Conservation (phyloP, 2,888 invertebrate species). For the Cataglyphis altisquamis region DNA sequence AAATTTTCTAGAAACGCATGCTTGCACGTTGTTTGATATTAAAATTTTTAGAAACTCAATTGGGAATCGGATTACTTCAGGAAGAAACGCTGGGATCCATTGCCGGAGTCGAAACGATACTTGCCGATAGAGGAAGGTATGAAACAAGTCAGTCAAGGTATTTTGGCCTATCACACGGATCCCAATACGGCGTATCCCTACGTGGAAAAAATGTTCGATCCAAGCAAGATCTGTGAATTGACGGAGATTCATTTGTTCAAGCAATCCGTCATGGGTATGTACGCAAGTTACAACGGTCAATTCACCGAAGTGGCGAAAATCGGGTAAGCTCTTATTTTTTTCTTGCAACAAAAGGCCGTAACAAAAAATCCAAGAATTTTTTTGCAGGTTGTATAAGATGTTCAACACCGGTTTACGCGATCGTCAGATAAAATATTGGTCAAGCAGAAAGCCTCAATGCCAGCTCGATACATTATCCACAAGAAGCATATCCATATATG, state of each 20-base stretch:
- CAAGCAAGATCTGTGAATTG: conserved; percentile 80
- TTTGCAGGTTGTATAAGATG: conserved; percentile 76
- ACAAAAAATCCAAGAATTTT: background rate
- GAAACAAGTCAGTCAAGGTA: conserved; percentile 75
- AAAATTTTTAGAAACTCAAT: conserved; percentile 71
- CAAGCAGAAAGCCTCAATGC: conserved; percentile 80
- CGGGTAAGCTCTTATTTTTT: conserved; percentile 72
- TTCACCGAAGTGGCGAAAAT: conserved; percentile 80
- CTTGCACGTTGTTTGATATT: background rate
- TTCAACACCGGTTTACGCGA: conserved; percentile 77
- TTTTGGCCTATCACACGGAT: conserved; percentile 81
- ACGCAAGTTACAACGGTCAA: conserved; percentile 77
- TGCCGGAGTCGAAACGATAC: conserved; percentile 76
- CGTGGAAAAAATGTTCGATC: conserved; percentile 78
- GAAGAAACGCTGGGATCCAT: conserved; percentile 78
- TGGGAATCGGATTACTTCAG: conserved; percentile 79
- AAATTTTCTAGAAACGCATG: background rate
- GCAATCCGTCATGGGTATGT: conserved; percentile 73
- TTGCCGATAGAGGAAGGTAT: conserved; percentile 77
- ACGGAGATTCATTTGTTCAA: conserved; percentile 81
- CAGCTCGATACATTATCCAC: conserved; percentile 74
- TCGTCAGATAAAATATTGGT: conserved; percentile 80
- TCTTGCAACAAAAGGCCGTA: background rate
- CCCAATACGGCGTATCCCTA: conserved; percentile 81
- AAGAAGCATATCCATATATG: conserved; percentile 80